A percentile compares a stretch with the other conserved stretches of the same genome.
Conservation (phyloP, 2,888 invertebrate species). For the Argyresthia goedartella region DNA sequence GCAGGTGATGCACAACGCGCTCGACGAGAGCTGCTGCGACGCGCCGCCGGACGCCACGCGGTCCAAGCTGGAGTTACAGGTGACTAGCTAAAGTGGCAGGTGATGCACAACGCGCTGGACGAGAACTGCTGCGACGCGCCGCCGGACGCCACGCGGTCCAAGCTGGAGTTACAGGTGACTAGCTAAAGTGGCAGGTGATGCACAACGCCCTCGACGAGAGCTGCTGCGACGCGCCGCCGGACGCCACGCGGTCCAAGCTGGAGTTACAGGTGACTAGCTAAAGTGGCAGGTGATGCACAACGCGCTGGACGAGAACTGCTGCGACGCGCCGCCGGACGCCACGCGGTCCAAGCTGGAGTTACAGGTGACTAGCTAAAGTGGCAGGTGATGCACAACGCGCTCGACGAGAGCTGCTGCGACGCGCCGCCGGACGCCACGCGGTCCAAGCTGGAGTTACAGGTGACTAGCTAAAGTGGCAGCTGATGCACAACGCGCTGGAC, state of each 20-base stretch:
- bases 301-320: conserved; percentile 94
- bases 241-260: conserved; percentile 30
- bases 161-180: not conserved
- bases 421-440: conserved; percentile 82
- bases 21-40: conserved; percentile 96
- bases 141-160: conserved; percentile 73
- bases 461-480: too few relatives aligned
- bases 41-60: conserved; percentile 82
- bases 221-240: conserved; percentile 94
- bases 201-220: conserved; percentile 95
- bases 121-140: conserved; percentile 96
- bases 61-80: not conserved
- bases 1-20: conserved; percentile 86
- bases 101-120: conserved; percentile 91
- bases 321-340: conserved; percentile 90
- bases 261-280: too few relatives aligned
- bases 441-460: not conserved
- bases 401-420: conserved; percentile 96
- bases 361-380: too few relatives aligned
- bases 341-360: not conserved
- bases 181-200: conserved; percentile 80
- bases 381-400: conserved; percentile 86
- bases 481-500: conserved; percentile 92
- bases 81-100: too few relatives aligned
- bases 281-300: conserved; percentile 87